Evolutionary conservation across 2,888 invertebrate species (phyloP).

Genomic region (Muschampia staudingeri): DNA sequence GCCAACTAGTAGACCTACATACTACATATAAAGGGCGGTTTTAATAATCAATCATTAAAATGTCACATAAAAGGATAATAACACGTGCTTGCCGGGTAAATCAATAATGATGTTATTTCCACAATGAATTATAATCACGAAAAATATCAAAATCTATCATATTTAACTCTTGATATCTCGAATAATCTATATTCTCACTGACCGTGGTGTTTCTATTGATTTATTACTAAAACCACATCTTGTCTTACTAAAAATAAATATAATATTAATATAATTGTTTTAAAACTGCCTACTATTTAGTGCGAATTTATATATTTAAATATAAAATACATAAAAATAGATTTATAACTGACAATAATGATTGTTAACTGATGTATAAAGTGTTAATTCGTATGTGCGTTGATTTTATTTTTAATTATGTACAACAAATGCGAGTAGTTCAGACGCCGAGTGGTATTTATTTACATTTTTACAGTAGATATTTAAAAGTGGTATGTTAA

Average conservation of each 20-base stretch:
- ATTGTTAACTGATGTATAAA: constrained; percentile 91
- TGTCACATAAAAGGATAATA: background rate
- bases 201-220: constrained; percentile 27
- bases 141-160: background rate
- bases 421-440: constrained; percentile 80
- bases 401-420: constrained; percentile 85
- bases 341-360: constrained; percentile 92
- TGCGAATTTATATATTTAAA: constrained; percentile 91
- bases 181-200: background rate
- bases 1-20: constrained; percentile 76
- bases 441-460: constrained; percentile 78
- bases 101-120: background rate
- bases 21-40: constrained; percentile 76
- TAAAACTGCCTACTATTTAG: constrained; percentile 91
- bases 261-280: constrained; percentile 86
- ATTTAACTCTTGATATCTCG: background rate
- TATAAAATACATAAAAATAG: constrained; percentile 90
- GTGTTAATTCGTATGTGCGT: constrained; percentile 88
- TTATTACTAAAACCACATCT: constrained; percentile 75
- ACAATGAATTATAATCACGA: background rate
- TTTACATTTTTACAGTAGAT: background rate
- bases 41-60: constrained; percentile 50
- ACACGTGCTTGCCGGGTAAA: background rate
- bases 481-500: constrained; percentile 36
- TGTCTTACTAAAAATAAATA: constrained; percentile 79